phyloP scores from a whole-genome alignment of 2,113 vertebrate species.

The Climacteris rufus region DNA sequence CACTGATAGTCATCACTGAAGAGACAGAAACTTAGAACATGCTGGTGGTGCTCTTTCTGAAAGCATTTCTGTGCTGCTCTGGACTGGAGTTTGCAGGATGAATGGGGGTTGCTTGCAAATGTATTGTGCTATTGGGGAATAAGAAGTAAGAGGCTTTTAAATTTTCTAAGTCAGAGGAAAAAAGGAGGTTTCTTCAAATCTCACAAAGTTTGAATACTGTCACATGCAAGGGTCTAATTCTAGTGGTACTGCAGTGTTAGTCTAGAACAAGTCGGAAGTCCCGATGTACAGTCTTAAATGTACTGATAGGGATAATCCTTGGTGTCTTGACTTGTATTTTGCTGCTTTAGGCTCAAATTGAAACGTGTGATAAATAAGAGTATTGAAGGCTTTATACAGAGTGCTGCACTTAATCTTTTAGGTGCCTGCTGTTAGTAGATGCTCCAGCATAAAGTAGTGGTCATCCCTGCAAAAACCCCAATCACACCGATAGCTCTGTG shows the following conservation, averaged over 20 bases:
- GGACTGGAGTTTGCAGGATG: neutral
- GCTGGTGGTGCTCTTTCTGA: neutral
- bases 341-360: neutral
- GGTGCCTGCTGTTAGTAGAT: neutral
- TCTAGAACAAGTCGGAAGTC: neutral
- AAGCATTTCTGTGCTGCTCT: neutral
- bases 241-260: neutral
- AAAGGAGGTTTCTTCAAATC: neutral
- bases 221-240: neutral
- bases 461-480: neutral
- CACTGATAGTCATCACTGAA: neutral
- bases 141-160: neutral
- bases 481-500: rapidly evolving
- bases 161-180: neutral
- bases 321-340: neutral
- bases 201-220: neutral
- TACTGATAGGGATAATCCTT: neutral
- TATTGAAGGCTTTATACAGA: neutral
- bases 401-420: neutral
- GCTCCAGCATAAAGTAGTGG: neutral
- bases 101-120: neutral
- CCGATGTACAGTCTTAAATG: neutral
- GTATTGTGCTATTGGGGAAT: neutral
- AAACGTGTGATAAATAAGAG: neutral
- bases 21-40: neutral